Conservation (phyloP, 2,113 vertebrate genomes). For the Campylomormyrus tamandua region DNA sequence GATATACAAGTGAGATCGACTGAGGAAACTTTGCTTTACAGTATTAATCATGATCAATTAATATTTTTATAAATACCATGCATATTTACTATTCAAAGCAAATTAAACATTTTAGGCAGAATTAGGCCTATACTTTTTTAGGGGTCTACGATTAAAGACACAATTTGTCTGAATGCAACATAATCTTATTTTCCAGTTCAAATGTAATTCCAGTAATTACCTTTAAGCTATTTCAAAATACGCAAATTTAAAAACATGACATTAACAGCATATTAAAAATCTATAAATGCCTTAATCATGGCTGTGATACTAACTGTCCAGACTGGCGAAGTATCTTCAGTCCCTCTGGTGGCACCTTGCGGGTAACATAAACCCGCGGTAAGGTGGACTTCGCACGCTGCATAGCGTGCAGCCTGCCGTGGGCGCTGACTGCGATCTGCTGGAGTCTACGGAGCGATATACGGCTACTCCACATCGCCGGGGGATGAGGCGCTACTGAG, state of each 20-base stretch:
- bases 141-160: not conserved
- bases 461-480: conserved; percentile 57
- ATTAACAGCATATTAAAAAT: not conserved
- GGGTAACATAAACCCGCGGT: conserved; percentile 61
- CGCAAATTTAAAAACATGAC: not conserved
- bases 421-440: conserved; percentile 34
- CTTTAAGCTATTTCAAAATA: not conserved
- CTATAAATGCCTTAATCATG: not conserved
- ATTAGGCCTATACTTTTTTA: not conserved
- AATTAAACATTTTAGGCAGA: not conserved
- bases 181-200: not conserved
- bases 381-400: conserved; percentile 54
- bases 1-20: not conserved
- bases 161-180: not conserved
- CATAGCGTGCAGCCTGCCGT: conserved; percentile 22
- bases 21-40: not conserved
- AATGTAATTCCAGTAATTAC: not conserved
- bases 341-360: conserved; percentile 63
- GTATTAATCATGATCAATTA: not conserved
- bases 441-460: conserved; percentile 47
- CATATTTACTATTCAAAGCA: not conserved
- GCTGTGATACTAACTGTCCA: conserved; percentile 54
- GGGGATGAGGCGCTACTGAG: conserved; percentile 8
- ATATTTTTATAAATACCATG: not conserved
- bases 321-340: conserved; percentile 61